Evolutionary conservation across 1,140 invertebrate genomes (phyloP).

Genomic region (Apis dorsata): DNA sequence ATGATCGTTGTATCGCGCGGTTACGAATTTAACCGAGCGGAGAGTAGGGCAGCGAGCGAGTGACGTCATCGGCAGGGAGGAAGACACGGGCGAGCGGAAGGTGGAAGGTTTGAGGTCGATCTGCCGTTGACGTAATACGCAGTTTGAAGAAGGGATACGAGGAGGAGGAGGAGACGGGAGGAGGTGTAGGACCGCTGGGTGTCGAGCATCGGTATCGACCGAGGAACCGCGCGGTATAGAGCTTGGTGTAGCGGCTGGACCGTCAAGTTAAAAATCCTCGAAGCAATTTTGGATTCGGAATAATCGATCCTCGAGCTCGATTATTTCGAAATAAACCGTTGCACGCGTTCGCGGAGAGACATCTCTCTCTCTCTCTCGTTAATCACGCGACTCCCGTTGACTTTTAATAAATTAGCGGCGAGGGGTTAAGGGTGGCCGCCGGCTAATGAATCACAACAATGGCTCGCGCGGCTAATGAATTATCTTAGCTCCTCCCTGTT

Average conservation of each 20-base stretch:
- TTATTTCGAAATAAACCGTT: not conserved
- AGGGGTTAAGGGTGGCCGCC: constrained; percentile 4
- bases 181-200: constrained; percentile 12
- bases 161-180: not conserved
- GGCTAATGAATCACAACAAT: constrained; percentile 58
- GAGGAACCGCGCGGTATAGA: constrained; percentile 13
- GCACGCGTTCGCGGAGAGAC: not conserved
- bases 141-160: constrained; percentile 17
- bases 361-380: not conserved
- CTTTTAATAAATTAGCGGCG: constrained; percentile 43
- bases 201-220: constrained; percentile 67
- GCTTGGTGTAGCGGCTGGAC: constrained; percentile 52
- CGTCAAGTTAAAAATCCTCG: constrained; percentile 47
- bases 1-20: constrained; percentile 47
- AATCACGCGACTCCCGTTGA: constrained; percentile 44
- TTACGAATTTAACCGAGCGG: constrained; percentile 64
- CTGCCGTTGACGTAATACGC: constrained; percentile 63
- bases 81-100: constrained; percentile 37
- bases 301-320: not conserved
- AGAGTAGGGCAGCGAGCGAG: constrained; percentile 56
- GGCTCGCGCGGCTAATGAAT: constrained; percentile 55
- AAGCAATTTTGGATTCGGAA: too few relatives aligned
- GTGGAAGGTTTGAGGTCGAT: constrained; percentile 61
- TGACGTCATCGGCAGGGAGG: constrained; percentile 60
- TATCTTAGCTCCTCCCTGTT: constrained; percentile 42